Evolutionary conservation across 2,113 vertebrate species (phyloP).

Genomic region (Pelecanoides urinatrix): DNA sequence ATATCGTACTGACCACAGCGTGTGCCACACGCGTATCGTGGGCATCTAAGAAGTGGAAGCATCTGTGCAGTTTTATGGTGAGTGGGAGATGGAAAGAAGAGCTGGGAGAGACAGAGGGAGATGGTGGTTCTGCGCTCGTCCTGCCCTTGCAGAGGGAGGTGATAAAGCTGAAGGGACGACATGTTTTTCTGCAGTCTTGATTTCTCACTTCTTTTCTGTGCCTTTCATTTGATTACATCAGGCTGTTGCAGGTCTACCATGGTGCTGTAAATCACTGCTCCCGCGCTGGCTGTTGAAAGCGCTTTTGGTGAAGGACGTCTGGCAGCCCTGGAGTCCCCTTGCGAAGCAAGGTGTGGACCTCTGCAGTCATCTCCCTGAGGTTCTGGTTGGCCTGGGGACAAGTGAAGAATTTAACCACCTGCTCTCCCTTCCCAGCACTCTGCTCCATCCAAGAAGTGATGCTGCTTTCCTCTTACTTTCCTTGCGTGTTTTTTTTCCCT

Average conservation of each 20-base stretch:
- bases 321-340: neutral
- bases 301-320: neutral
- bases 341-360: neutral
- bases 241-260: neutral
- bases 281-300: rapidly evolving
- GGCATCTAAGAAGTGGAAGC: neutral
- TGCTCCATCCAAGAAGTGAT: neutral
- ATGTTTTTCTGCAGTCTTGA: neutral
- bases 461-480: neutral
- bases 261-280: neutral
- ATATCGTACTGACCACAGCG: rapidly evolving
- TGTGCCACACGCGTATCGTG: neutral
- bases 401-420: neutral
- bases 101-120: neutral
- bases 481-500: neutral
- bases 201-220: neutral
- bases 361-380: neutral
- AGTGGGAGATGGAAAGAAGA: neutral
- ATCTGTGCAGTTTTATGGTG: neutral
- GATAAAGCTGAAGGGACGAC: neutral
- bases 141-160: neutral
- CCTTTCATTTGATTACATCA: neutral
- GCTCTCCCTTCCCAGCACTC: neutral
- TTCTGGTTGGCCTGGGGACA: neutral
- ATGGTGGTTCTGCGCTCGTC: neutral